Percentiles rank a stretch among this genome's conserved stretches.
phyloP scores from a whole-genome alignment of 2,797 vertebrate genomes.

The Spinibarbus caldwelli region DNA sequence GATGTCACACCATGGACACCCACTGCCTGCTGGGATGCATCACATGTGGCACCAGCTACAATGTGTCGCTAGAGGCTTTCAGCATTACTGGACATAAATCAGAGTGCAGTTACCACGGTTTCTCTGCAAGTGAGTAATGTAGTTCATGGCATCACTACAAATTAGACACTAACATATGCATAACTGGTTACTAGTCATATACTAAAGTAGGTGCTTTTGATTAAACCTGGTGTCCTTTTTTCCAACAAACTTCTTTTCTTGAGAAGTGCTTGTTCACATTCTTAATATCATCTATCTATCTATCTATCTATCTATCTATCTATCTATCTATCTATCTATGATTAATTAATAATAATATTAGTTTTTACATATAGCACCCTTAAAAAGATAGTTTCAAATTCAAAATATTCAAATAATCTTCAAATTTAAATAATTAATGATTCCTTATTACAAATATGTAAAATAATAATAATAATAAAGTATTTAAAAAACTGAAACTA shows the following conservation, averaged over 20 bases:
- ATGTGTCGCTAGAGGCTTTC: constrained; percentile 82
- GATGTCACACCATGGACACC: constrained; percentile 86
- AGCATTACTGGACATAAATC: constrained; percentile 86
- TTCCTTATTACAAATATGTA: no score
- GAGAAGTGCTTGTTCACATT: no score
- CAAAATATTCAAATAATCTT: no score
- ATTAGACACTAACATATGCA: neutral
- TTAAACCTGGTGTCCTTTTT: neutral
- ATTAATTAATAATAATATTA: neutral
- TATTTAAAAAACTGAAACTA: neutral
- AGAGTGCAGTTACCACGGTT: constrained; percentile 82
- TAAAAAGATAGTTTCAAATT: no score
- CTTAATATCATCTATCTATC: no score
- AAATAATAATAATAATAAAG: neutral
- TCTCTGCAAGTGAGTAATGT: constrained; percentile 85
- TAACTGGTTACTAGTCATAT: neutral
- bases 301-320: no score
- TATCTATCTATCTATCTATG: no score
- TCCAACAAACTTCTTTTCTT: no score
- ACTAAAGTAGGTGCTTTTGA: neutral
- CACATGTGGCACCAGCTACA: constrained; percentile 88
- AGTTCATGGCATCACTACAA: neutral
- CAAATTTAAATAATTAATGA: no score
- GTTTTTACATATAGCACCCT: neutral
- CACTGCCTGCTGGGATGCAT: constrained; percentile 94